Evolutionary conservation across 2,888 invertebrate genomes (phyloP).

Genomic region (Heliconius aoede): DNA sequence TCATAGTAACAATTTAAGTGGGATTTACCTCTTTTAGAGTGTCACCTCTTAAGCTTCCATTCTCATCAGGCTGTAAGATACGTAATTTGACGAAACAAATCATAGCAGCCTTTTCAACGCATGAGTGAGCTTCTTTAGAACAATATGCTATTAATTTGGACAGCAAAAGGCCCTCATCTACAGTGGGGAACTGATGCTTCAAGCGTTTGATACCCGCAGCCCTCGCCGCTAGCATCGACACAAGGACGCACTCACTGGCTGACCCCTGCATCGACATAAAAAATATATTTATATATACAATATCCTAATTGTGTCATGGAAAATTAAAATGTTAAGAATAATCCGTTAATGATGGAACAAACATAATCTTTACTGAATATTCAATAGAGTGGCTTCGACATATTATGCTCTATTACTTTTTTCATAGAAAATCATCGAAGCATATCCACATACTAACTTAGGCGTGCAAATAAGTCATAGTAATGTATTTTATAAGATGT

Average conservation of each 20-base stretch:
- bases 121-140: slow-evolving; percentile 95
- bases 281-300: not conserved
- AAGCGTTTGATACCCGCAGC: slow-evolving; percentile 93
- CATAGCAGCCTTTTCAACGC: slow-evolving; percentile 97
- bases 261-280: slow-evolving; percentile 87
- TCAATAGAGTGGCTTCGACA: not conserved
- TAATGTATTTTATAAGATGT: no score
- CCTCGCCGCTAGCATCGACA: slow-evolving; percentile 95
- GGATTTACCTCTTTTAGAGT: slow-evolving; percentile 88
- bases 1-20: not conserved
- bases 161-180: slow-evolving; percentile 94
- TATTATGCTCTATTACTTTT: no score
- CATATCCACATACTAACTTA: no score
- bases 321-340: not conserved
- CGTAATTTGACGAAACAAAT: slow-evolving; percentile 95
- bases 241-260: slow-evolving; percentile 97
- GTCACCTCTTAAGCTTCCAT: slow-evolving; percentile 90
- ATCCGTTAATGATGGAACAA: not conserved
- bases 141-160: slow-evolving; percentile 97
- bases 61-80: slow-evolving; percentile 94
- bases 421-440: no score
- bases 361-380: not conserved
- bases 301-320: not conserved
- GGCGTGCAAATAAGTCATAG: no score
- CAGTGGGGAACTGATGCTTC: slow-evolving; percentile 92